Evolutionary conservation across 2,888 invertebrate genomes (phyloP).

Genomic region (Marasmarcha lunaedactyla): DNA sequence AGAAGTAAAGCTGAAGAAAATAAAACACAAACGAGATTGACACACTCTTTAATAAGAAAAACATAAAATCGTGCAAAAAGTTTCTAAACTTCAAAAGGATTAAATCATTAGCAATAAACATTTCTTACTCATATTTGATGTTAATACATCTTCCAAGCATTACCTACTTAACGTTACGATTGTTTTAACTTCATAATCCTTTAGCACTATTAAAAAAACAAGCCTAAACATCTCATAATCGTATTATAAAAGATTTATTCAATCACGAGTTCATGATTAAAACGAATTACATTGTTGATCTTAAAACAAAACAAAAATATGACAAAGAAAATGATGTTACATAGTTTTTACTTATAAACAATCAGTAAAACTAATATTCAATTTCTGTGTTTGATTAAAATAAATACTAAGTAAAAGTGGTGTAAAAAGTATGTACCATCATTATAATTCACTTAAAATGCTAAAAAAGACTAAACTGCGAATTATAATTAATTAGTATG

Average conservation of each 20-base stretch:
- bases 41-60: slow-evolving; percentile 42
- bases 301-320: not conserved
- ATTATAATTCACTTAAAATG: slow-evolving; percentile 17
- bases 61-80: slow-evolving; percentile 47
- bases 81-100: slow-evolving; percentile 27
- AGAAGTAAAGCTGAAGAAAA: slow-evolving; percentile 7
- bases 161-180: slow-evolving; percentile 20
- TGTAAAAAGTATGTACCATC: too few relatives aligned
- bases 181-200: not conserved
- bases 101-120: slow-evolving; percentile 25
- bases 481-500: slow-evolving; percentile 55
- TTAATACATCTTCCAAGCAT: slow-evolving; percentile 3
- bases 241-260: slow-evolving; percentile 44
- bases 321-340: too few relatives aligned
- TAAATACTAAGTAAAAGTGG: too few relatives aligned
- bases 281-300: slow-evolving; percentile 31
- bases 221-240: slow-evolving; percentile 47
- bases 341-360: slow-evolving; percentile 12
- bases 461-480: slow-evolving; percentile 27
- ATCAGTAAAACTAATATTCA: too few relatives aligned
- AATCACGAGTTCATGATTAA: slow-evolving; percentile 67
- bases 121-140: slow-evolving; percentile 18
- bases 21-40: slow-evolving; percentile 14
- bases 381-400: too few relatives aligned
- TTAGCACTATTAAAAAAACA: slow-evolving; percentile 17